These are phyloP conservation scores for Spheniscus humboldti DNA, from an alignment of 2,797 vertebrate species.

Conservation along the genomic window DNA sequence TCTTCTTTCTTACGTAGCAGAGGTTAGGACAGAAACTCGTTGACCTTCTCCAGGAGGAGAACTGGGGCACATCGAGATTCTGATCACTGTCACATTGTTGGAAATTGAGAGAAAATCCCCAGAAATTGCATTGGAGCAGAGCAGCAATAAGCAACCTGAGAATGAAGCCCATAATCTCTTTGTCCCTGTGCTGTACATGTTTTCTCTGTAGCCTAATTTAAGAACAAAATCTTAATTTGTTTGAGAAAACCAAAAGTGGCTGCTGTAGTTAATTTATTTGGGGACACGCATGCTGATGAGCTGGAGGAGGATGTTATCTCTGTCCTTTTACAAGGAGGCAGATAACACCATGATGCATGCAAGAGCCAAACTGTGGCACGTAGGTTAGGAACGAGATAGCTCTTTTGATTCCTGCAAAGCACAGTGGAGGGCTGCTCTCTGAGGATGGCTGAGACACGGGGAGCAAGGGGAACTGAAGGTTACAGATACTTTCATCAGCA, in stretches of 20 bases:
- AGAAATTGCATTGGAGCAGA: constrained; percentile 17
- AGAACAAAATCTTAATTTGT: constrained; percentile 29
- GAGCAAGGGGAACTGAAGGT: neutral
- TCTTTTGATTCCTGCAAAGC: neutral
- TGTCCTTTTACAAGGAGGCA: constrained; percentile 10
- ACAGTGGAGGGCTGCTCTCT: neutral
- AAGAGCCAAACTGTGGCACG: neutral
- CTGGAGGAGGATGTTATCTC: constrained; percentile 19
- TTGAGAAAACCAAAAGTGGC: neutral
- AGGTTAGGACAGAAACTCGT: constrained; percentile 9
- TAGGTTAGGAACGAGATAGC: neutral
- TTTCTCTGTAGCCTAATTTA: neutral
- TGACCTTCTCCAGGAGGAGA: constrained; percentile 13
- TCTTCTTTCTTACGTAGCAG: neutral
- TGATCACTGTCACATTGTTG: neutral
- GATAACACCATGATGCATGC: neutral
- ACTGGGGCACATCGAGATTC: neutral
- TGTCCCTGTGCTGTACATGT: neutral
- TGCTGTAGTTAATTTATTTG: constrained; percentile 8
- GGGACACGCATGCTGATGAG: neutral
- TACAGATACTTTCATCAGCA: neutral
- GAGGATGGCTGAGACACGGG: neutral
- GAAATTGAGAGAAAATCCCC: constrained; percentile 10
- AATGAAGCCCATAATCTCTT: constrained; percentile 18
- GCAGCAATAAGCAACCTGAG: constrained; percentile 3